Evolutionary conservation across 2,797 vertebrate genomes (phyloP).

Genomic region (Pelodytes ibericus): DNA sequence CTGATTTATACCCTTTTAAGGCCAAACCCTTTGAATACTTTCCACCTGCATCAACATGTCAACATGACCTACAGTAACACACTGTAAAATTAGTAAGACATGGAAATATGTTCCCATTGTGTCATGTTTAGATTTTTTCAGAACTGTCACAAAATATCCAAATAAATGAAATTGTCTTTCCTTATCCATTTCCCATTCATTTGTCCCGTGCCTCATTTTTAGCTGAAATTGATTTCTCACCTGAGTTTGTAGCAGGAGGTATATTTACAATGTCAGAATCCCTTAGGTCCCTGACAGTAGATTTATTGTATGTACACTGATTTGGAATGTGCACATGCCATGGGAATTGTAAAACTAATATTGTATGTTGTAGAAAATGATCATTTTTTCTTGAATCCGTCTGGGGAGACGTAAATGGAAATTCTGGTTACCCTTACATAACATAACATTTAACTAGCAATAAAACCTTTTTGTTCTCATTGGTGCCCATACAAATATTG

Average conservation of each 20-base stretch:
- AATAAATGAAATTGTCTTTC: conserved; percentile 3
- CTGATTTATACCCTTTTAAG: too few species aligned
- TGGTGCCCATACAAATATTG: too few species aligned
- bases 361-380: not conserved
- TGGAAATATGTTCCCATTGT: too few species aligned
- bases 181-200: conserved; percentile 9
- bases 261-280: conserved; percentile 17
- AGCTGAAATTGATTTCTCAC: conserved; percentile 23
- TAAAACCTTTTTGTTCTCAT: not conserved
- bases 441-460: not conserved
- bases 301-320: conserved; percentile 13
- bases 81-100: too few species aligned
- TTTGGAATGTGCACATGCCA: not conserved
- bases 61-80: too few species aligned
- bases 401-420: not conserved
- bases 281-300: not conserved
- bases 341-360: conserved; percentile 22
- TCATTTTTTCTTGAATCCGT: not conserved
- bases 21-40: too few species aligned
- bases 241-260: not conserved
- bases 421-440: not conserved
- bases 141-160: not conserved
- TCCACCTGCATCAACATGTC: too few species aligned
- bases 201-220: conserved; percentile 15
- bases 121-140: not conserved